These are phyloP conservation scores for Zophobas atratus DNA, from an alignment of 1,140 invertebrate genomes.

Conservation along the genomic window DNA sequence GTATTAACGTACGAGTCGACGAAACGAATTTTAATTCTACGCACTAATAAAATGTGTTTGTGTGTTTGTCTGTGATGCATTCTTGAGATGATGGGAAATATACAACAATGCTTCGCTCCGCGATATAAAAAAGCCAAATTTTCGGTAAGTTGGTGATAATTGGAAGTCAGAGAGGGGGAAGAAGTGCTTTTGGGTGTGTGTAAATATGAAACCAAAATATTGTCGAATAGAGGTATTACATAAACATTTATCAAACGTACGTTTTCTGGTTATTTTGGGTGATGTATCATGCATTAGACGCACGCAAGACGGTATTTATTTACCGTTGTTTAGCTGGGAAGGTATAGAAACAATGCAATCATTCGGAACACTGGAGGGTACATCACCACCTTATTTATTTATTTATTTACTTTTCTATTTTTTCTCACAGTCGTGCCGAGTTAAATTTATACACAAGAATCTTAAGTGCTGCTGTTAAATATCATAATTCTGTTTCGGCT, in stretches of 20 bases:
- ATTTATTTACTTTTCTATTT: background rate
- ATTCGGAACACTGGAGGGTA: no score
- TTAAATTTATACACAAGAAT: no score
- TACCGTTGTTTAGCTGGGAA: conserved; percentile 10
- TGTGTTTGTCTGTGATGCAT: conserved; percentile 17
- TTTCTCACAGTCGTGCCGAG: background rate
- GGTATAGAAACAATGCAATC: conserved; percentile 1
- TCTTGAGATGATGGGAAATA: conserved; percentile 60
- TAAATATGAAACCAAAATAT: conserved; percentile 28
- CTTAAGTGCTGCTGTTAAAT: conserved; percentile 1
- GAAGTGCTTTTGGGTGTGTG: no score
- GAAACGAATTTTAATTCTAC: background rate
- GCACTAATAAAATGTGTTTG: conserved; percentile 3
- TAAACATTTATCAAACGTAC: conserved; percentile 41
- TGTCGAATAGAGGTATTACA: conserved; percentile 17
- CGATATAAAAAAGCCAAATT: conserved; percentile 54
- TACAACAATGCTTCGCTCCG: conserved; percentile 62
- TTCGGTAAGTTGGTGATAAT: conserved; percentile 14
- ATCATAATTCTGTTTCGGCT: conserved; percentile 4
- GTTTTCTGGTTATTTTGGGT: conserved; percentile 50
- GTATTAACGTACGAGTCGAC: background rate
- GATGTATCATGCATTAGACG: conserved; percentile 46
- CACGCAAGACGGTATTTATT: conserved; percentile 36
- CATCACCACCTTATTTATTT: no score
- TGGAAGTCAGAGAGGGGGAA: no score